Conservation (phyloP, 1,140 invertebrate species). For the Euwallacea similis region DNA sequence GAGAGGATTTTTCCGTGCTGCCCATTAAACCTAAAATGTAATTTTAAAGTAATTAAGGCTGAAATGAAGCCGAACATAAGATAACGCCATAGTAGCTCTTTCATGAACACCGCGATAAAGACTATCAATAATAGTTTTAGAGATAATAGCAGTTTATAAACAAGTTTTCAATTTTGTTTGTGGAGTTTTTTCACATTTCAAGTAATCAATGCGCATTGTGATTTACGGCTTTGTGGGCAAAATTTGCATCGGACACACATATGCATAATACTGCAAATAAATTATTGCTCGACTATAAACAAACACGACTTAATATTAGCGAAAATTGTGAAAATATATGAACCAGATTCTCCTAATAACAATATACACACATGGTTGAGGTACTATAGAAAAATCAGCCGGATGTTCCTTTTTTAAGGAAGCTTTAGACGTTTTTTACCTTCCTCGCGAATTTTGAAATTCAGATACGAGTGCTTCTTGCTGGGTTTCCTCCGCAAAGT, state of each 20-base stretch:
- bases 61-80: not conserved
- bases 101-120: slow-evolving; percentile 2
- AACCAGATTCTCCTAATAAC: slow-evolving; percentile 8
- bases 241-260: slow-evolving; percentile 1
- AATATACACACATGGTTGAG: slow-evolving; percentile 11
- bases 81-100: slow-evolving; percentile 8
- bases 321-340: slow-evolving; percentile 25
- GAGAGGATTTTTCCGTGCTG: not conserved
- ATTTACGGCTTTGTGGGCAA: not conserved
- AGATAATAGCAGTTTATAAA: not conserved
- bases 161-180: not conserved
- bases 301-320: slow-evolving; percentile 7
- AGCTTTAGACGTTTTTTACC: no score
- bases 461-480: not conserved
- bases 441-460: no score
- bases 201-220: no score
- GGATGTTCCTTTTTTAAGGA: no score
- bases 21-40: slow-evolving; percentile 2
- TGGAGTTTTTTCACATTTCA: no score
- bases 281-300: slow-evolving; percentile 5
- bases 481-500: slow-evolving; percentile 6
- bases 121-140: not conserved
- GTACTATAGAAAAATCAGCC: no score
- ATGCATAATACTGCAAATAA: slow-evolving; percentile 2
- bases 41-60: slow-evolving; percentile 11